These are phyloP conservation scores for Galerucella calmariensis DNA, from an alignment of 2,888 invertebrate genomes.

Conservation along the genomic window DNA sequence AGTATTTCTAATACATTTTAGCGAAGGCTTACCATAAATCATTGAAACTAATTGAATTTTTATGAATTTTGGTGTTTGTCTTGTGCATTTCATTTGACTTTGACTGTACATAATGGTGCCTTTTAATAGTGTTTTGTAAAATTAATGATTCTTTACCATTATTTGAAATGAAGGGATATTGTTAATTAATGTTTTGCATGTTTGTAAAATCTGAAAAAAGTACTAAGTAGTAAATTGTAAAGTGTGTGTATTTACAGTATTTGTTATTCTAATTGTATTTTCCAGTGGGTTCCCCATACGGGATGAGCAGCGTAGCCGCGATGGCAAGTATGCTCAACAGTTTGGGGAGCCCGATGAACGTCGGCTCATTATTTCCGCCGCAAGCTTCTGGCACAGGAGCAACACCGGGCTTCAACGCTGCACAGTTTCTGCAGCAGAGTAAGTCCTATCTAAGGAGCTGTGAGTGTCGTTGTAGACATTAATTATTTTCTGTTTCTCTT, in stretches of 20 bases:
- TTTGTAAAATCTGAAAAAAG: background rate
- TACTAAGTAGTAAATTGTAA: conserved; percentile 1
- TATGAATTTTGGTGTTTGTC: no score
- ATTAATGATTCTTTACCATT: no score
- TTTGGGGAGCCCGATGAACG: conserved; percentile 63
- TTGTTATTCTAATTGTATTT: conserved; percentile 37
- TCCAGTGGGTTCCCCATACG: conserved; percentile 60
- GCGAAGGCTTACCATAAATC: no score
- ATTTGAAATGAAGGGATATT: no score
- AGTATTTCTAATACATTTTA: no score
- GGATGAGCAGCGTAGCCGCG: conserved; percentile 65
- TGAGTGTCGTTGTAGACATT: conserved; percentile 45
- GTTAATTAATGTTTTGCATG: background rate
- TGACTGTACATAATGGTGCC: no score
- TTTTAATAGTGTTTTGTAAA: no score
- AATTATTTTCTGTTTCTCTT: conserved; percentile 30
- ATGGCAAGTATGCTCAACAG: conserved; percentile 66
- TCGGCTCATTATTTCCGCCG: conserved; percentile 57
- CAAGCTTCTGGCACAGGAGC: conserved; percentile 50
- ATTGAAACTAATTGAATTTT: no score
- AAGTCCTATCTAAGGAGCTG: conserved; percentile 66
- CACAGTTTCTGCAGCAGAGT: conserved; percentile 88
- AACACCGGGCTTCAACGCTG: conserved; percentile 73
- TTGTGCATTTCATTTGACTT: no score
- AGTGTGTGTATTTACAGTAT: background rate